Percentiles rank a stretch among this genome's conserved stretches.
Evolutionary conservation across 35 echinoderm and acorn worm species (phyloP).

Genomic region (Lytechinus pictus): DNA sequence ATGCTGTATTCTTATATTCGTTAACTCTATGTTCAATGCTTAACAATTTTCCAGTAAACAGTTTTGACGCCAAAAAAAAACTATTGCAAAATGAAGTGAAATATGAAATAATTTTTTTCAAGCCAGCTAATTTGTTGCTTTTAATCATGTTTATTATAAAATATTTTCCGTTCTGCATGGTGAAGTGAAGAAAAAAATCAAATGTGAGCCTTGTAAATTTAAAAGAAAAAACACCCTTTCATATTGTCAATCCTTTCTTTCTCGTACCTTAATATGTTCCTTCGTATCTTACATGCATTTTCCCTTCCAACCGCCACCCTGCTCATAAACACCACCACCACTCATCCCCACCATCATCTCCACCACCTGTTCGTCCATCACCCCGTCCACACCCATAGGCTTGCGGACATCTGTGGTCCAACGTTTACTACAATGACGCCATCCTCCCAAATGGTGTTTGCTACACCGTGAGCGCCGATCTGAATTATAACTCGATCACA

Average conservation of each 20-base stretch:
- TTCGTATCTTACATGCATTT: not conserved
- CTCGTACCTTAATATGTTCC: not conserved
- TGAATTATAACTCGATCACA: constrained; percentile 70
- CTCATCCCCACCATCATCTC: not conserved
- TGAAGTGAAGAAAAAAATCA: too few relatives aligned
- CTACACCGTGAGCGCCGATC: constrained; percentile 73
- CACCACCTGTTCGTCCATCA: not conserved
- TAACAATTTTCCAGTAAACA: too few relatives aligned
- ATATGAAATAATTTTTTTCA: too few relatives aligned
- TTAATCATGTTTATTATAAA: too few relatives aligned
- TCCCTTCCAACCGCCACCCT: not conserved
- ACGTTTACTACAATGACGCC: constrained; percentile 85
- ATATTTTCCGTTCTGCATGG: too few relatives aligned
- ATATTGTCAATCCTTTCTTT: not conserved
- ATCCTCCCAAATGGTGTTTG: constrained; percentile 98
- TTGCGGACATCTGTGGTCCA: constrained; percentile 94
- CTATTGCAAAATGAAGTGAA: too few relatives aligned
- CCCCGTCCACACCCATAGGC: constrained; percentile 58
- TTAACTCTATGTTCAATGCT: too few relatives aligned
- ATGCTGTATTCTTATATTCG: too few relatives aligned
- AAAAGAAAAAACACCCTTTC: not conserved
- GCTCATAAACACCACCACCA: not conserved
- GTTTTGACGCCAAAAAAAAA: too few relatives aligned
- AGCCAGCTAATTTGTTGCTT: too few relatives aligned
- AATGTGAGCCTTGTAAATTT: too few relatives aligned